Base-by-base conservation (phyloP, 2,888 invertebrate species). In the Drosophila meridiana region DNA sequence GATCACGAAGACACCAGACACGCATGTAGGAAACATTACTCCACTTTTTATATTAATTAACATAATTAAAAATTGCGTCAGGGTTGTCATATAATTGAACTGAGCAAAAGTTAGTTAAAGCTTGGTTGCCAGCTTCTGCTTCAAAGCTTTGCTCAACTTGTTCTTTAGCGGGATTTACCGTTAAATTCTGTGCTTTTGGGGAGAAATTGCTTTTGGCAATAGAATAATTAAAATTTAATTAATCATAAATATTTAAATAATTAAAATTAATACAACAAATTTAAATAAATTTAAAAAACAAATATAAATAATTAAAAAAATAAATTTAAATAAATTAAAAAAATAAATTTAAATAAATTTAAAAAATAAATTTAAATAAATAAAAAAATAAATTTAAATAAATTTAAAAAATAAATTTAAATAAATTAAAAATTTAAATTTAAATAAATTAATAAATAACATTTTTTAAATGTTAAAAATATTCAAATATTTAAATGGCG, bases 21-120 rank as follows among this genome's bases (percentile, higher is more conserved):
- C 42, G 55, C 63, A 88, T 83, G 83, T 88, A 83, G 56, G 75
- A 56, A 14, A 28, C 36, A 50, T n/a, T 14, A 26, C 2, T 8
- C 5, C 1, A 6, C 40, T 6, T 30, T 26, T 13, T 13, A 30
- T 13, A 6, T n/a, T 9, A n/a, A 48, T 53, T 45, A 53, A 26
- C 20, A 36, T 53, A 50, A 8, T 4, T 28, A n/a, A 6, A 40
- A 11, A 8, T 38, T 13, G n/a, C 6, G 4, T 6, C 4, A 63
- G 45, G 8, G 60, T 43, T 77, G 74, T 47, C 43, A 20, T 36
- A 32, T 32, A 52, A 3, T 11, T 3, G 6, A 20, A 52, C 30
- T 11, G 7, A 47, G 34, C 48, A n/a, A 9, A 59, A 47, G 47
- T 59, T 14, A 0, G 1, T 2, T 4, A 20, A 20, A 53, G 58